Conservation (phyloP, 1,140 invertebrate species). For the Saccostrea cuccullata region DNA sequence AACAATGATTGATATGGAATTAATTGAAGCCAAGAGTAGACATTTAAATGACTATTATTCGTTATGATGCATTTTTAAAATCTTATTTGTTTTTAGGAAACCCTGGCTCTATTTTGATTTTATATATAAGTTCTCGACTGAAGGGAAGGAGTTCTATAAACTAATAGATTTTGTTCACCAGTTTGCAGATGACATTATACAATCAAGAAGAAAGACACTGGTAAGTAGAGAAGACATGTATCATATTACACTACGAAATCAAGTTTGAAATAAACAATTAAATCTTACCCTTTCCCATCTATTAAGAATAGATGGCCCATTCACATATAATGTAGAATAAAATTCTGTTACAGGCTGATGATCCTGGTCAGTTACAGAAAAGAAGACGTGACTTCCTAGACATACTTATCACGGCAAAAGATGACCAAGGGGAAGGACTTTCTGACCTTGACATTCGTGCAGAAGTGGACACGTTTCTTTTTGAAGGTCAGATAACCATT, state of each 20-base stretch:
- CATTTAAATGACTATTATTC: too few species aligned
- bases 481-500: background rate
- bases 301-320: too few species aligned
- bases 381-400: background rate
- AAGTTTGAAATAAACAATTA: background rate
- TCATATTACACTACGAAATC: too few species aligned
- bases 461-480: background rate
- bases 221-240: background rate
- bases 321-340: background rate
- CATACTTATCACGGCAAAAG: conserved; percentile 20
- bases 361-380: background rate
- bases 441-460: background rate
- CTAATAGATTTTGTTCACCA: conserved; percentile 36
- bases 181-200: conserved; percentile 33
- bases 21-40: too few species aligned
- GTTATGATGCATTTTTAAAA: background rate
- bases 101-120: conserved; percentile 15
- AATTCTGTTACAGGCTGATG: background rate
- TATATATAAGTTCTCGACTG: background rate
- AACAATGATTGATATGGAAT: too few species aligned
- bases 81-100: background rate
- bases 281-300: too few species aligned
- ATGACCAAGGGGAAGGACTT: background rate
- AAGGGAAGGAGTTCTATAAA: conserved; percentile 10
- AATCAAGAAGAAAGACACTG: background rate